Base-by-base conservation (phyloP, 2,113 vertebrate species). In the Sorex araneus region DNA sequence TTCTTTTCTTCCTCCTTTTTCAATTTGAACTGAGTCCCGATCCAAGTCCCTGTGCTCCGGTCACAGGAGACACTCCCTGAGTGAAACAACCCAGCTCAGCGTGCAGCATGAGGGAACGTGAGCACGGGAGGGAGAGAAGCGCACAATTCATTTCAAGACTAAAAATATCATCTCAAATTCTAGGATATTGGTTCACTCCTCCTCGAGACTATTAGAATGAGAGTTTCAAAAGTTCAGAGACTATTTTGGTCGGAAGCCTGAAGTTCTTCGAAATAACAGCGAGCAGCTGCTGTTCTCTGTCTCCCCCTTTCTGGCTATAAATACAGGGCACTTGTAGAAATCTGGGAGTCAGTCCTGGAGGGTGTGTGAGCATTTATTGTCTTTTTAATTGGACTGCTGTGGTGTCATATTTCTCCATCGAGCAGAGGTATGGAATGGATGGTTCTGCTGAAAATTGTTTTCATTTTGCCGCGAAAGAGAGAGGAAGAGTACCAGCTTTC, bases 211-310 rank as follows among this genome's bases (percentile, higher is more conserved):
- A 92, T 95, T 92, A 91, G 93, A 95, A 95, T 63, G 87, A 89
- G 90, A 96, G 95, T 94, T 95, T 95, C 96, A 92, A 93, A 96
- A 97, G 96, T 97, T 96, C 96, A 96, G 95, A 86, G 89, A 92
- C 96, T 97, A 97, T 96, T 97, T 96, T 97, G 93, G 96, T 96
- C 74, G 0, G 92, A 90, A 96, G 94, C 92, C 92, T 93, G 92
- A 96, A 96, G 96, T 96, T 96, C 96, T 96, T 96, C 86, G 95
- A 97, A 97, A 96, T 95, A 95, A 94, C 94, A 96, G 91, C 67
- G 0, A 91, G 69, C 96, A 96, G 95, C 96, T 97, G 96, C 83
- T 76, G 54, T 50, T 84, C 79, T 23, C 79, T 0, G 27, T 47
- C 21, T 67, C 87, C 78, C 50, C 54, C 73, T 77, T 66, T 91